These are phyloP conservation scores for Ailurus styani DNA, from an alignment of 2,113 vertebrate species.

Conservation along the genomic window DNA sequence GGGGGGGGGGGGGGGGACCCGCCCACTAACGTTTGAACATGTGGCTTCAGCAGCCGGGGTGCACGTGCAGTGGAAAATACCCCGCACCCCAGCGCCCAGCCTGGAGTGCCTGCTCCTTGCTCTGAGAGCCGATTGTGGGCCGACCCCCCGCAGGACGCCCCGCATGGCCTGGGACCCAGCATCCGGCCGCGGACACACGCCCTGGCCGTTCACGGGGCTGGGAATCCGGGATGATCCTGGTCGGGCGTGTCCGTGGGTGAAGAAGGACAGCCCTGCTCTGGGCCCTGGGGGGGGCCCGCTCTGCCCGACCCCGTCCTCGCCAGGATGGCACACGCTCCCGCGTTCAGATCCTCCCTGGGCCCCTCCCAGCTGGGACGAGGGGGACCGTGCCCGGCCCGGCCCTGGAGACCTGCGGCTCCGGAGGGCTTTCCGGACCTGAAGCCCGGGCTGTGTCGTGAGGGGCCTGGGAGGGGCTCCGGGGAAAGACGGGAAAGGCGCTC, in stretches of 20 bases:
- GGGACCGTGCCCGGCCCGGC: not conserved
- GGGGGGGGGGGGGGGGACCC: not conserved
- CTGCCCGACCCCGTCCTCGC: not conserved
- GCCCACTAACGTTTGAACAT: not conserved
- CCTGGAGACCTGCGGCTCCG: not conserved
- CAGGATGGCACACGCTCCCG: accelerated
- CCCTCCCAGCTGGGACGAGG: accelerated
- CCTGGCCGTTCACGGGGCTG: accelerated
- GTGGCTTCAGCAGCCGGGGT: not conserved
- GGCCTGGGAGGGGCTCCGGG: accelerated
- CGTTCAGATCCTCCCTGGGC: not conserved
- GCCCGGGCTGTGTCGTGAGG: not conserved
- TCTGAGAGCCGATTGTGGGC: accelerated
- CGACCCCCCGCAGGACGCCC: accelerated
- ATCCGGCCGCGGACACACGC: accelerated
- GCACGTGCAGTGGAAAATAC: not conserved
- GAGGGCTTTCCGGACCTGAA: not conserved
- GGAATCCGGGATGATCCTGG: accelerated
- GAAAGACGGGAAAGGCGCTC: not conserved
- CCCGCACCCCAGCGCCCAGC: accelerated
- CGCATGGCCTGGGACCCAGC: accelerated
- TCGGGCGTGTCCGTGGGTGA: accelerated
- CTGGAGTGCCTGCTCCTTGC: not conserved
- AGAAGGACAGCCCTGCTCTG: not conserved
- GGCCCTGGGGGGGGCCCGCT: not conserved